A percentile compares a stretch with the other conserved stretches of the same genome.
phyloP scores from a whole-genome alignment of 2,888 invertebrate genomes.

The Sesamia inferens region DNA sequence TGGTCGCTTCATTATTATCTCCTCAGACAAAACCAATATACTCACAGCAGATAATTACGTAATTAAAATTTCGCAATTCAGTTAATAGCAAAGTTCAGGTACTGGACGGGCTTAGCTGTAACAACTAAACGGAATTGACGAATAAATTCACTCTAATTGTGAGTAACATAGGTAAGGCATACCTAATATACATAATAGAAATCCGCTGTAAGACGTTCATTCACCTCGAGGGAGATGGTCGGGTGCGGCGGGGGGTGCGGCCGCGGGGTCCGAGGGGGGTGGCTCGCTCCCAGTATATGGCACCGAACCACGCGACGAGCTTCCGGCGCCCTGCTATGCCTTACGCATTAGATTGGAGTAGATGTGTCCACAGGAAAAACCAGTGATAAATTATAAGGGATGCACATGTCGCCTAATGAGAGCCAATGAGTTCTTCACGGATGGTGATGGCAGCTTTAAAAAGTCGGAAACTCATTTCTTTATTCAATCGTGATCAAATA shows the following conservation, averaged over 20 bases:
- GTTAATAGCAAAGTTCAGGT: neutral
- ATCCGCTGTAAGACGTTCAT: conserved; percentile 79
- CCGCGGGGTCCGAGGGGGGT: conserved; percentile 43
- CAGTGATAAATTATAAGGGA: conserved; percentile 36
- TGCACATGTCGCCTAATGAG: conserved; percentile 23
- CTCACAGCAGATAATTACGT: neutral
- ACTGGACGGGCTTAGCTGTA: neutral
- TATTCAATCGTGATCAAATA: neutral
- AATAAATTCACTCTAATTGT: conserved; percentile 37
- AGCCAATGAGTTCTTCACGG: neutral
- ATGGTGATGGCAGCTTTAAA: neutral
- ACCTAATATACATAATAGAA: conserved; percentile 75
- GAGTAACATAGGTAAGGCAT: conserved; percentile 58
- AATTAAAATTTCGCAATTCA: neutral
- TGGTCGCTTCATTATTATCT: neutral
- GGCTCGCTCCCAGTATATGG: conserved; percentile 57
- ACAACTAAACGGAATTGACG: neutral
- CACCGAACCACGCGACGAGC: conserved; percentile 66
- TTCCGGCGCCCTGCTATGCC: conserved; percentile 59
- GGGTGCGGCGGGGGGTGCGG: conserved; percentile 59
- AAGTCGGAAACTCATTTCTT: neutral
- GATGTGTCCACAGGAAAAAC: conserved; percentile 44
- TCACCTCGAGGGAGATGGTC: conserved; percentile 75
- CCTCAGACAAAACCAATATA: neutral
- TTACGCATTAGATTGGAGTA: conserved; percentile 56